Percentiles rank a stretch among this genome's conserved stretches.
These are phyloP conservation scores for Scolopax mira DNA, from an alignment of 2,113 vertebrate species.

Conservation along the genomic window DNA sequence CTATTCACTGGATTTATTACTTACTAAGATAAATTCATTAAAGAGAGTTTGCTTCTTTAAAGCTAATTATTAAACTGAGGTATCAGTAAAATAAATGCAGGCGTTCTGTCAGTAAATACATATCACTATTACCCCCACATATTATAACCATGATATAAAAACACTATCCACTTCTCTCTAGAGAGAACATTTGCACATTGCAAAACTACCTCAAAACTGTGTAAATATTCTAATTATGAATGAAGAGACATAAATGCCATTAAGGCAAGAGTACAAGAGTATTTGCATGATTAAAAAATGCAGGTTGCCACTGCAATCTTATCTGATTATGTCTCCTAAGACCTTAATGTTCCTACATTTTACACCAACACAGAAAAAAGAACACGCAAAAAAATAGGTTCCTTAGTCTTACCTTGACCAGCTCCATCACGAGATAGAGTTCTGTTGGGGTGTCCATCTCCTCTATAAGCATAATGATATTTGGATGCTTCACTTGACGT, in stretches of 20 bases:
- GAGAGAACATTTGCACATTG: background rate
- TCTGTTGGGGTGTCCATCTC: conserved; percentile 92
- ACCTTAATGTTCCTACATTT: background rate
- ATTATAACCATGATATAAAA: background rate
- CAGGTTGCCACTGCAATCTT: background rate
- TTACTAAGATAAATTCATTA: background rate
- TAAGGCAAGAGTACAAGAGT: background rate
- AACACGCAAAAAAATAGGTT: background rate
- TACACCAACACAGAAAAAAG: background rate
- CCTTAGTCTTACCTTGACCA: conserved; percentile 85
- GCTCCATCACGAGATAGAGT: conserved; percentile 95
- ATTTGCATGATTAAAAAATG: background rate
- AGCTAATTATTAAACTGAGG: background rate
- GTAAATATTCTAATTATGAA: background rate
- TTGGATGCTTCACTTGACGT: conserved; percentile 93
- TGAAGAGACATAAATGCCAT: background rate
- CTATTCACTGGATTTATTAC: background rate
- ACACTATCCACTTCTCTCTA: background rate
- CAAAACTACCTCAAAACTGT: background rate
- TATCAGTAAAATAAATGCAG: background rate
- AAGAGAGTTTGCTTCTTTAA: background rate
- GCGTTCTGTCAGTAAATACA: background rate
- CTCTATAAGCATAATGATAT: conserved; percentile 97
- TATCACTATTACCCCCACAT: background rate
- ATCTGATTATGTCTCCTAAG: background rate